Percentiles rank a stretch among this genome's conserved stretches.
phyloP scores from a whole-genome alignment of 2,113 vertebrate genomes.

The Oncorhynchus kisutch region DNA sequence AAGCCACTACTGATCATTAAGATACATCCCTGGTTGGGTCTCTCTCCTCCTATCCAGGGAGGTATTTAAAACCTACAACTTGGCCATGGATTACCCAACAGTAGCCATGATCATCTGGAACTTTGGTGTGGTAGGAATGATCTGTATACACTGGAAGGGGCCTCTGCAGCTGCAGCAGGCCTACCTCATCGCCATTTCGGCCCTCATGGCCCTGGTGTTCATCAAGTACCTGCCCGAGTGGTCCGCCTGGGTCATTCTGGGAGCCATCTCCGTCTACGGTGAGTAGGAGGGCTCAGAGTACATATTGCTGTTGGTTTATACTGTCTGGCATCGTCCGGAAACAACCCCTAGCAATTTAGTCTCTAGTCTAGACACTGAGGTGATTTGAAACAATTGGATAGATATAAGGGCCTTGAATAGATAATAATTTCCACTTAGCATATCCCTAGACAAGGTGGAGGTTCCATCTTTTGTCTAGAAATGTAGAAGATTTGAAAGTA shows the following conservation, averaged over 20 bases:
- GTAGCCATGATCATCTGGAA: slow-evolving; percentile 92
- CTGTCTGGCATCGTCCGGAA: too few relatives aligned
- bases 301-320: too few relatives aligned
- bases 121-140: slow-evolving; percentile 95
- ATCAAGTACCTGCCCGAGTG: slow-evolving; percentile 97
- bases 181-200: slow-evolving; percentile 97
- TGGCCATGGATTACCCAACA: slow-evolving; percentile 94
- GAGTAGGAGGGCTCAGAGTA: slow-evolving; percentile 29
- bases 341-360: too few relatives aligned
- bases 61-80: slow-evolving; percentile 92
- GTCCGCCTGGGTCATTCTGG: slow-evolving; percentile 97
- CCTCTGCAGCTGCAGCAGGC: slow-evolving; percentile 93
- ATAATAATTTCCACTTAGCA: too few relatives aligned
- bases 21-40: too few relatives aligned
- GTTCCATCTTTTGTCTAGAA: too few relatives aligned
- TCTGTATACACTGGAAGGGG: slow-evolving; percentile 97
- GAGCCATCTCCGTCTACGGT: slow-evolving; percentile 96
- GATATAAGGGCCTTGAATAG: too few relatives aligned
- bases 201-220: slow-evolving; percentile 97
- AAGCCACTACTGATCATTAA: too few relatives aligned
- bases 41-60: slow-evolving; percentile 71
- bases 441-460: too few relatives aligned
- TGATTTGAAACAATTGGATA: too few relatives aligned
- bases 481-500: too few relatives aligned
- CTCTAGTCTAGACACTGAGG: too few relatives aligned